Base-by-base conservation (phyloP, 2,113 vertebrate genomes). In the Himantopus leucocephalus region DNA sequence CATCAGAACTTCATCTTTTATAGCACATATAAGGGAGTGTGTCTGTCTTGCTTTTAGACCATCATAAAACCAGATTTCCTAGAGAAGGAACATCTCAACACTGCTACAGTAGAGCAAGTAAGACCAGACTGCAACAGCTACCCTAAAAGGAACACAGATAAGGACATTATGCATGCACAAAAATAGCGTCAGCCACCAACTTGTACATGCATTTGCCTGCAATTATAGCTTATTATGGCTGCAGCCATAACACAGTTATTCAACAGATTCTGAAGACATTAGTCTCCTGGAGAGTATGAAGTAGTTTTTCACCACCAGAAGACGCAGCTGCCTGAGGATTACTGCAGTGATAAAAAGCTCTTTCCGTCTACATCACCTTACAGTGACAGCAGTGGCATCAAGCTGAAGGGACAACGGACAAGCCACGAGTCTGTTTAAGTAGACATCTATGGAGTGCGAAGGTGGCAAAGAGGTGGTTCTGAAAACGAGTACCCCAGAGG, bases 241-340 rank as follows among this genome's bases (percentile, higher is more conserved):
- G 79, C 85, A 96, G 88, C 78, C 92, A 86, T 71, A 96, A 96
- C 92, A 96, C 92, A 85, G 75, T 74, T 94, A 93, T 81, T 92
- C 92, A 95, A 90, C 73, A 96, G 76, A 93, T 81, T 81, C 79
- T 74, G 90, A 55, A 91, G 85, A 59, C 78, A 95, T 92, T 74
- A 80, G 78, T 64, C 91, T 96, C 93, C 96, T 87, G 77, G 59
- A 72, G 92, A 93, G 91, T 16, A 80, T 73, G 92, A 90, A 94
- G 87, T 35, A 59, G 39, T 77, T 91, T 92, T 91, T 77, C 39
- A 62, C 19, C 88, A 81, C 9, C 52, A 93, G 79, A 73, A 96
- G 72, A 88, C 92, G 32, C 80, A 92, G 92, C 83, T 89, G 80
- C 48, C 73, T 81, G 76, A 75, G 60, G 58, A 91, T 72, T 75